phyloP scores from a whole-genome alignment of 2,888 invertebrate species.

The Rhaphigaster nebulosa region DNA sequence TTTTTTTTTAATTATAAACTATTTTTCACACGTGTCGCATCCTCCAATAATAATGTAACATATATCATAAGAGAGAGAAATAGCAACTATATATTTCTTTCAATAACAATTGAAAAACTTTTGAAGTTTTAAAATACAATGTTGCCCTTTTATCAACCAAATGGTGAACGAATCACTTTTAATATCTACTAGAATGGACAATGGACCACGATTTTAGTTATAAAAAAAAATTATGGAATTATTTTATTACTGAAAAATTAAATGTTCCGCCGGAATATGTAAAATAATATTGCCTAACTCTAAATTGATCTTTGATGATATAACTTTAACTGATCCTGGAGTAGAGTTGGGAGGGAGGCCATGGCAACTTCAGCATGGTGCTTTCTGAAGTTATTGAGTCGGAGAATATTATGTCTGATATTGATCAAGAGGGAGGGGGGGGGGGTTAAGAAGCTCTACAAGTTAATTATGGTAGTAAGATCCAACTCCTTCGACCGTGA shows the following conservation, averaged over 20 bases:
- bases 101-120: too few relatives aligned
- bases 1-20: too few relatives aligned
- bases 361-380: not conserved
- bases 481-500: not conserved
- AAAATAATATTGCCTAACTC: not conserved
- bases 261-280: not conserved
- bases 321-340: not conserved
- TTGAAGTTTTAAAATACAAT: too few relatives aligned
- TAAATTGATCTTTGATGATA: not conserved
- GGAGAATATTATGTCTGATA: not conserved
- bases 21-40: too few relatives aligned
- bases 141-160: too few relatives aligned
- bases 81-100: too few relatives aligned
- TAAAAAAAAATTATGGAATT: not conserved
- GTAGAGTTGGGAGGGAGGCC: not conserved
- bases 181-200: too few relatives aligned
- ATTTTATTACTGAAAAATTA: not conserved
- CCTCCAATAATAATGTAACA: too few relatives aligned
- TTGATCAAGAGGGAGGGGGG: not conserved
- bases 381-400: not conserved
- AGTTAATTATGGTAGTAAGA: conserved; percentile 1
- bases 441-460: not conserved
- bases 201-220: not conserved
- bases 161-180: too few relatives aligned
- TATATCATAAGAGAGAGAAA: too few relatives aligned